These are phyloP conservation scores for Haliclona indistincta DNA, from an alignment of 37 sponge, comb jelly and placozoan genomes.

Conservation along the genomic window DNA sequence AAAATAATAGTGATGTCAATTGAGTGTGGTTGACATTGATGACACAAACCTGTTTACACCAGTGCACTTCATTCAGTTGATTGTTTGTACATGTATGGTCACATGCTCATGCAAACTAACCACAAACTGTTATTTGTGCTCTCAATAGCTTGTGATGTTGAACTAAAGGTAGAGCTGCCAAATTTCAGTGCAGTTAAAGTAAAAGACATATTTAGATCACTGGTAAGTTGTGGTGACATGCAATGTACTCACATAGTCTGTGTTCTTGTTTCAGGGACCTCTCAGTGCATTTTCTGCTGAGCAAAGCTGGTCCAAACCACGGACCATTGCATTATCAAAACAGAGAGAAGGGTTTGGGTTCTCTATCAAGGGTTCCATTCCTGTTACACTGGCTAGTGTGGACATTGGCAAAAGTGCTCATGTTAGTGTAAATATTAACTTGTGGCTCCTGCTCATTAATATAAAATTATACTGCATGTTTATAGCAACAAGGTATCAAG, in stretches of 20 bases:
- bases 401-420: not conserved
- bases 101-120: not conserved
- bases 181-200: slow-evolving; percentile 22
- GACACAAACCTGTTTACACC: too few species aligned
- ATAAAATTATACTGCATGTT: not conserved
- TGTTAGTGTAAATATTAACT: not conserved
- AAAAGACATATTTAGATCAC: slow-evolving; percentile 34
- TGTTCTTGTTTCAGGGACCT: slow-evolving; percentile 40
- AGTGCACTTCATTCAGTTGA: too few species aligned
- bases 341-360: slow-evolving; percentile 42
- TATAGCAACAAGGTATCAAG: slow-evolving; percentile 13
- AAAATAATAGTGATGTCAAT: not conserved
- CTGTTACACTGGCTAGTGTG: slow-evolving; percentile 35
- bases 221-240: slow-evolving; percentile 18
- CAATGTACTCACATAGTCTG: too few species aligned
- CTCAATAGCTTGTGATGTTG: slow-evolving; percentile 26
- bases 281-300: slow-evolving; percentile 54
- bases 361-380: slow-evolving; percentile 37
- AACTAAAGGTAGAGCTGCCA: slow-evolving; percentile 15
- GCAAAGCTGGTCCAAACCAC: slow-evolving; percentile 44
- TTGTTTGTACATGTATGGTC: too few species aligned
- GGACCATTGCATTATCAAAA: slow-evolving; percentile 18
- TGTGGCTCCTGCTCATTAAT: not conserved
- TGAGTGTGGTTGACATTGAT: not conserved
- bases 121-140: not conserved